Percentiles rank a stretch among this genome's conserved stretches.
These are phyloP conservation scores for Caenorhabditis sp. DNA, from an alignment of 2,888 invertebrate species.

Conservation along the genomic window DNA sequence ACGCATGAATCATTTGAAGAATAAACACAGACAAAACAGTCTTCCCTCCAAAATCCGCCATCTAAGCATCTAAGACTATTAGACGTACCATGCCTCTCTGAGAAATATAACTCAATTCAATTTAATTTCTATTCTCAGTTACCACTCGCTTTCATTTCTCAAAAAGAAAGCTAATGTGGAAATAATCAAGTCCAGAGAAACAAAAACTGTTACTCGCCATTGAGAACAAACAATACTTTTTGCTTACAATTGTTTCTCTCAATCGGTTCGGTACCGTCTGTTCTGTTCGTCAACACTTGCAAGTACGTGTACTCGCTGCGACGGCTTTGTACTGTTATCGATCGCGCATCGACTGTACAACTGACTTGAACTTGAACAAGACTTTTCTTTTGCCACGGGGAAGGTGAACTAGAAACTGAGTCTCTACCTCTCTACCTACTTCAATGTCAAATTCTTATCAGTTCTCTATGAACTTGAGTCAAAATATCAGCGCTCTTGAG, in stretches of 20 bases:
- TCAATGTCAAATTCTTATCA: no score
- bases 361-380: slow-evolving; percentile 12
- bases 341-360: neutral
- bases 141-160: no score
- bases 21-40: no score
- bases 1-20: slow-evolving; percentile 51
- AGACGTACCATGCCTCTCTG: no score
- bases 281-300: slow-evolving; percentile 47
- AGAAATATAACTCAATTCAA: no score
- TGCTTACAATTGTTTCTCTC: slow-evolving; percentile 36
- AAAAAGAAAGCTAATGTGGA: neutral
- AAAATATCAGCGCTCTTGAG: slow-evolving; percentile 24
- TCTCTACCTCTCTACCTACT: no score
- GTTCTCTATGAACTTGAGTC: neutral
- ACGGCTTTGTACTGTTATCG: slow-evolving; percentile 2
- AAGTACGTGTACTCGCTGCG: slow-evolving; percentile 33
- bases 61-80: slow-evolving; percentile 1
- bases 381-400: neutral
- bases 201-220: neutral
- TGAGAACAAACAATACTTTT: slow-evolving; percentile 38
- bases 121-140: no score
- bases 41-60: slow-evolving; percentile 28
- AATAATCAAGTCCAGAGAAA: slow-evolving; percentile 26
- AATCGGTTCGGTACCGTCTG: slow-evolving; percentile 37
- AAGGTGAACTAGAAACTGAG: neutral